These are phyloP conservation scores for Coregonus sp. DNA, from an alignment of 2,797 vertebrate species.

Conservation along the genomic window DNA sequence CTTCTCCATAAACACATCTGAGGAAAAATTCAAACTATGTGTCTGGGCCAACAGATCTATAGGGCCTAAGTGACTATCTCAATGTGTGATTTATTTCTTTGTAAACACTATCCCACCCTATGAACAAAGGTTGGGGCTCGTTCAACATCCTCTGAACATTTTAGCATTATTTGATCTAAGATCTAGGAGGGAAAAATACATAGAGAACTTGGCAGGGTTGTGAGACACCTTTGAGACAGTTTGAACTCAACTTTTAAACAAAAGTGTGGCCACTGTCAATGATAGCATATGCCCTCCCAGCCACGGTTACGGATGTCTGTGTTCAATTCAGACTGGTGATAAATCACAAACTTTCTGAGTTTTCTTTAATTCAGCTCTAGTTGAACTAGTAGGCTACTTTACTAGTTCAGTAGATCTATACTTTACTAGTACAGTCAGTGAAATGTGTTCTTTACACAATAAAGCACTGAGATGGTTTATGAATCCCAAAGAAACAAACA, in stretches of 20 bases:
- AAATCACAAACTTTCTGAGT: not conserved
- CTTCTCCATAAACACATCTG: conserved; percentile 64
- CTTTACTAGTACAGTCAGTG: not conserved
- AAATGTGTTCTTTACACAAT: not conserved
- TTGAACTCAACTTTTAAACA: not conserved
- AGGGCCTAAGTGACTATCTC: conserved; percentile 55
- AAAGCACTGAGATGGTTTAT: not conserved
- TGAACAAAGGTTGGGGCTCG: conserved; percentile 36
- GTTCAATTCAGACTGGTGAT: not conserved
- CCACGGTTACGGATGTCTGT: not conserved
- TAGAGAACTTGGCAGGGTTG: not conserved
- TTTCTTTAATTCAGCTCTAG: too few relatives aligned
- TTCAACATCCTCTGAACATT: conserved; percentile 15
- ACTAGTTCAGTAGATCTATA: not conserved
- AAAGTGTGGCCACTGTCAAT: not conserved
- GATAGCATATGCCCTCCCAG: not conserved
- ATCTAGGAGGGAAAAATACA: not conserved
- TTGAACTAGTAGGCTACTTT: too few relatives aligned
- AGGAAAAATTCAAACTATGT: conserved; percentile 65
- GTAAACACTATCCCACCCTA: conserved; percentile 62
- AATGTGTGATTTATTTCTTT: conserved; percentile 55
- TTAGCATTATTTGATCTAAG: conserved; percentile 10
- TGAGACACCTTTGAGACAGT: not conserved
- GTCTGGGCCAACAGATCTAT: conserved; percentile 48
- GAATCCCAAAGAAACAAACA: not conserved